These are phyloP conservation scores for Petrosia ficiformis DNA, from an alignment of 37 sponge, comb jelly and placozoan species.

Conservation along the genomic window DNA sequence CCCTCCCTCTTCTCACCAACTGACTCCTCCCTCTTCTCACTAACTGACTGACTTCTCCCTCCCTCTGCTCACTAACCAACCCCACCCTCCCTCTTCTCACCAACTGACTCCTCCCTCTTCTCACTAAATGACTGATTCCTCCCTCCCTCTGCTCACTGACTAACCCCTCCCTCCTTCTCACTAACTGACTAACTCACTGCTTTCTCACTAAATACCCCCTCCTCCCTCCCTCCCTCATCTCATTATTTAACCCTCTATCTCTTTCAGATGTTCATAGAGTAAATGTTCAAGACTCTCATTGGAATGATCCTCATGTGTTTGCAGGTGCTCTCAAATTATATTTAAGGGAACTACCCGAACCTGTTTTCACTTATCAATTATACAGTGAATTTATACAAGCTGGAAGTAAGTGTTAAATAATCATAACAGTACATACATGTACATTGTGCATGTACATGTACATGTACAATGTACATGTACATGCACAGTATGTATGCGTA, in stretches of 20 bases:
- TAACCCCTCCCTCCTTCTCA: neutral
- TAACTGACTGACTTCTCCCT: too few relatives aligned
- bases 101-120: too few relatives aligned
- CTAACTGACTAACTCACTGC: neutral
- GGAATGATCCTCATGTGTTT: conserved; percentile 44
- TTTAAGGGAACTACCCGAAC: conserved; percentile 82
- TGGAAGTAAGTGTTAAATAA: conserved; percentile 41
- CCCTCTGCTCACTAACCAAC: too few relatives aligned
- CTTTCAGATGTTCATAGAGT: conserved; percentile 16
- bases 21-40: too few relatives aligned
- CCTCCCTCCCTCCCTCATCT: conserved; percentile 6
- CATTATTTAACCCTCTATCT: neutral
- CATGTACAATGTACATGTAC: too few relatives aligned
- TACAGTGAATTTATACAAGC: conserved; percentile 70
- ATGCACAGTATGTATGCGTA: too few relatives aligned
- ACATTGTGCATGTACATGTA: too few relatives aligned
- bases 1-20: too few relatives aligned
- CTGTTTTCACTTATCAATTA: conserved; percentile 63
- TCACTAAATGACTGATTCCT: too few relatives aligned
- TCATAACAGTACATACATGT: neutral
- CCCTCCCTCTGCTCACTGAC: neutral
- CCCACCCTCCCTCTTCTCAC: too few relatives aligned
- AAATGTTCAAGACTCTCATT: conserved; percentile 20
- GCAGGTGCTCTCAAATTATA: conserved; percentile 74
- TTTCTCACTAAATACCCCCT: neutral